Percentiles rank a stretch among this genome's conserved stretches.
Evolutionary conservation across 2,888 invertebrate genomes (phyloP).

Genomic region (Heteropelma amictum): DNA sequence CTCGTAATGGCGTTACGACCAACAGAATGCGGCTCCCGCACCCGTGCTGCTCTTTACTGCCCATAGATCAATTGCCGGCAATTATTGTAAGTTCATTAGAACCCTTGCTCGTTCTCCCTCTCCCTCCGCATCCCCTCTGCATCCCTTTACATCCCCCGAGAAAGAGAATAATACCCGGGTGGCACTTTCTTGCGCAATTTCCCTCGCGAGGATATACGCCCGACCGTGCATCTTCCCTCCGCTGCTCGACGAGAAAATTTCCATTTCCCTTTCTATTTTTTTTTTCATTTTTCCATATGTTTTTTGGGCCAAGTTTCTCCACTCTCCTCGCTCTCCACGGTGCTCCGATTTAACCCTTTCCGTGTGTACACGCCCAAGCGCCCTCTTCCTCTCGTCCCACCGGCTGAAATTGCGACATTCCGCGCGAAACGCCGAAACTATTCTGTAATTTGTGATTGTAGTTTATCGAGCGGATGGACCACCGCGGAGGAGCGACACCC

Average conservation of each 20-base stretch:
- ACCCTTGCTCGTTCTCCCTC: slow-evolving; percentile 57
- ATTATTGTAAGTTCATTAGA: slow-evolving; percentile 78
- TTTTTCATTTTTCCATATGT: not conserved
- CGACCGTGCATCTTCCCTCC: slow-evolving; percentile 56
- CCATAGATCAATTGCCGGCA: slow-evolving; percentile 77
- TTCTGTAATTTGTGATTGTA: slow-evolving; percentile 78
- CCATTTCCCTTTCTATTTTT: too few relatives aligned
- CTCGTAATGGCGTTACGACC: slow-evolving; percentile 62
- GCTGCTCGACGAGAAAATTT: slow-evolving; percentile 64
- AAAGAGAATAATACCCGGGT: slow-evolving; percentile 23
- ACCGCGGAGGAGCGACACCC: too few relatives aligned
- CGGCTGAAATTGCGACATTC: slow-evolving; percentile 77
- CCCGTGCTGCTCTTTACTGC: slow-evolving; percentile 73
- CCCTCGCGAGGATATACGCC: slow-evolving; percentile 36
- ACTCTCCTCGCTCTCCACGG: not conserved
- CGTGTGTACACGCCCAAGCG: slow-evolving; percentile 47
- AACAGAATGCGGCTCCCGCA: slow-evolving; percentile 40
- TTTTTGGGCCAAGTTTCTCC: not conserved
- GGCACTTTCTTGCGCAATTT: slow-evolving; percentile 26
- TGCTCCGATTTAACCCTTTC: not conserved
- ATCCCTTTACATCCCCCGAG: slow-evolving; percentile 22
- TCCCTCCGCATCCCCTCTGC: slow-evolving; percentile 1
- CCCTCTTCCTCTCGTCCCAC: slow-evolving; percentile 60
- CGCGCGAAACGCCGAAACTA: slow-evolving; percentile 77
- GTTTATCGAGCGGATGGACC: slow-evolving; percentile 77